A percentile compares a stretch with the other conserved stretches of the same genome.
Conservation (phyloP, 1,140 invertebrate species). For the Lethrus apterus region DNA sequence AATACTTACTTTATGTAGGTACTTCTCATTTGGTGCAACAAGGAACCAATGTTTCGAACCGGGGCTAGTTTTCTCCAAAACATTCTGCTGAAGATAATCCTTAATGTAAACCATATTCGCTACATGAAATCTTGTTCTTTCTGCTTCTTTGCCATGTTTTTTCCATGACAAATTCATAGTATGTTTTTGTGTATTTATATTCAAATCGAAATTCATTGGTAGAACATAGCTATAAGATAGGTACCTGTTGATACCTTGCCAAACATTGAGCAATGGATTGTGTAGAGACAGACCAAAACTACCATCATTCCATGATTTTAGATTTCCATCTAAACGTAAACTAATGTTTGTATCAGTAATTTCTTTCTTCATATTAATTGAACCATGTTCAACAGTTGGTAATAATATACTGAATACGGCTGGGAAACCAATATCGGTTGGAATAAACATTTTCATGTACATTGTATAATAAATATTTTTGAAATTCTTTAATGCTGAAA, state of each 20-base stretch:
- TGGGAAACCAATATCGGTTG: conserved; percentile 43
- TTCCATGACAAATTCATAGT: conserved; percentile 33
- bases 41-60: conserved; percentile 29
- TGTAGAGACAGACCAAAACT: conserved; percentile 23
- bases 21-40: conserved; percentile 29
- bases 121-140: conserved; percentile 28
- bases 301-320: conserved; percentile 17
- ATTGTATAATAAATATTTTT: conserved; percentile 18
- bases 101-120: conserved; percentile 33
- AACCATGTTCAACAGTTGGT: conserved; percentile 28
- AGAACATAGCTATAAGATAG: conserved; percentile 28
- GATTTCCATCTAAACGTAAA: conserved; percentile 18
- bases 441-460: conserved; percentile 24
- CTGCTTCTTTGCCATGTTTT: conserved; percentile 29
- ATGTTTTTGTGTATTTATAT: conserved; percentile 27
- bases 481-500: background rate
- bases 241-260: conserved; percentile 32
- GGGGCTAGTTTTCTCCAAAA: conserved; percentile 33
- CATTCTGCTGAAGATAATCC: conserved; percentile 29
- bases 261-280: conserved; percentile 28
- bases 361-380: conserved; percentile 25
- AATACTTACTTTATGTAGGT: conserved; percentile 32
- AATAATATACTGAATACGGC: conserved; percentile 32
- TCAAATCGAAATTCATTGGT: conserved; percentile 33
- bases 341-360: conserved; percentile 34